Conservation (phyloP, 2,888 invertebrate species). For the Catocala fraxini region DNA sequence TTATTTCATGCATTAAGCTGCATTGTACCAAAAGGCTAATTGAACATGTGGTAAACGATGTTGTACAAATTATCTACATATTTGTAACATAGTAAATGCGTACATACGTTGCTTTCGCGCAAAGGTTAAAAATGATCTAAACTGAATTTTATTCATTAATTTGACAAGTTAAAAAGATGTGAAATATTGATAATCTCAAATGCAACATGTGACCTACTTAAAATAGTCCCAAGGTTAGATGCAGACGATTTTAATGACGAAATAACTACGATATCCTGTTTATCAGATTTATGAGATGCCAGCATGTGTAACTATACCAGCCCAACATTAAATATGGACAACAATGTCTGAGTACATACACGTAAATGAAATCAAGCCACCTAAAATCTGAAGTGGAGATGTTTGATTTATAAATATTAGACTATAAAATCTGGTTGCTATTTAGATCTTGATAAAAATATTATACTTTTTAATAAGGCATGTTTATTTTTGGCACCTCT, state of each 20-base stretch:
- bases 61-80: too few species aligned
- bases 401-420: too few species aligned
- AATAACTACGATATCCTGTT: slow-evolving; percentile 50
- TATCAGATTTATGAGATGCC: slow-evolving; percentile 30
- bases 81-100: too few species aligned
- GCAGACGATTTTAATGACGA: slow-evolving; percentile 6
- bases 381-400: too few species aligned
- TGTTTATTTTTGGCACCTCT: too few species aligned
- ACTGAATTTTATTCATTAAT: not conserved
- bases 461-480: too few species aligned
- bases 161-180: not conserved
- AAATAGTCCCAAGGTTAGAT: slow-evolving; percentile 24
- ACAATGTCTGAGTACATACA: slow-evolving; percentile 12
- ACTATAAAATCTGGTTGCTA: too few species aligned
- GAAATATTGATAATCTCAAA: not conserved
- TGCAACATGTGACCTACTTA: not conserved
- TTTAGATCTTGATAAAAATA: too few species aligned
- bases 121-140: not conserved
- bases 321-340: not conserved
- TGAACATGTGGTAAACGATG: too few species aligned
- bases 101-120: too few species aligned
- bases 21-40: too few species aligned
- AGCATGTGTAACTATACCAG: slow-evolving; percentile 1
- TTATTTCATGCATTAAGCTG: too few species aligned
- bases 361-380: not conserved